phyloP scores from a whole-genome alignment of 2,888 invertebrate genomes.

The Acholoe squamosa region DNA sequence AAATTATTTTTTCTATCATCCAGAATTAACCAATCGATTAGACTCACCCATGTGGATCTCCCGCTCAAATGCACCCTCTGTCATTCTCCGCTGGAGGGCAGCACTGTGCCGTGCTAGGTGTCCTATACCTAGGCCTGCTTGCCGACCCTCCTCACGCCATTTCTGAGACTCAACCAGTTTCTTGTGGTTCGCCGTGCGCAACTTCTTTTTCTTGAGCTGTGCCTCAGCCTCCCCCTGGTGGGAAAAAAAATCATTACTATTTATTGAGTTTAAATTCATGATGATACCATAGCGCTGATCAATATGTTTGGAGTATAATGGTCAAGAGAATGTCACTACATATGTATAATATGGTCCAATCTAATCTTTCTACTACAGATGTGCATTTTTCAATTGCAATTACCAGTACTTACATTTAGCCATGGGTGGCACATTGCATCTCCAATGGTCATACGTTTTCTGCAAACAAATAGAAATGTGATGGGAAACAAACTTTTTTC shows the following conservation, averaged over 20 bases:
- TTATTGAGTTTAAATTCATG: too few relatives aligned
- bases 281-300: too few relatives aligned
- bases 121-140: conserved; percentile 82
- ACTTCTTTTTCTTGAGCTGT: conserved; percentile 78
- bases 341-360: too few relatives aligned
- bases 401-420: conserved; percentile 84
- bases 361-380: too few relatives aligned
- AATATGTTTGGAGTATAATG: too few relatives aligned
- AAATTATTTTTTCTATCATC: too few relatives aligned
- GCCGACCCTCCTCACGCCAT: conserved; percentile 73
- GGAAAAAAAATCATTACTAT: too few relatives aligned
- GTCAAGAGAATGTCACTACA: too few relatives aligned
- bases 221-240: conserved; percentile 80
- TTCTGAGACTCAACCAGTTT: conserved; percentile 77
- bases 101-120: conserved; percentile 83
- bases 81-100: conserved; percentile 83
- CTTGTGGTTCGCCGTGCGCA: conserved; percentile 80
- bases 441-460: conserved; percentile 82
- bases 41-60: conserved; percentile 83
- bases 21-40: too few relatives aligned
- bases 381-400: too few relatives aligned
- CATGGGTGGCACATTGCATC: conserved; percentile 84
- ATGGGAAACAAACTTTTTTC: too few relatives aligned
- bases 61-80: conserved; percentile 82
- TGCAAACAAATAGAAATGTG: too few relatives aligned